Conservation (phyloP, 2,888 invertebrate genomes). For the Pteria penguin region DNA sequence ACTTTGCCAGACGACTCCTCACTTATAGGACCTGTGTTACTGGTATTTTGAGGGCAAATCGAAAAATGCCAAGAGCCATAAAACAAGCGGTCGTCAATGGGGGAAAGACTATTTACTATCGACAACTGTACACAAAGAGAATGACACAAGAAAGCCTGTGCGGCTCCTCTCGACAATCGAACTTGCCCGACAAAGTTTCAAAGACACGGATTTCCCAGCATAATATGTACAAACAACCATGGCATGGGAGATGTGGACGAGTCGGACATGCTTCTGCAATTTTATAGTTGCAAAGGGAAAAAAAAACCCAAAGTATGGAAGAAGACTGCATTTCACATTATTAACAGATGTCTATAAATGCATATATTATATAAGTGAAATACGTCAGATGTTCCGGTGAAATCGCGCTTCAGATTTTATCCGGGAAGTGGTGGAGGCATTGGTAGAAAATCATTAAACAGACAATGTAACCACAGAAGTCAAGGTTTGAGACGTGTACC, state of each 20-base stretch:
- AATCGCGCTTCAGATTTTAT: too few relatives aligned
- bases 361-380: too few relatives aligned
- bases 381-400: too few relatives aligned
- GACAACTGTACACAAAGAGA: not conserved
- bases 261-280: not conserved
- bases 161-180: not conserved
- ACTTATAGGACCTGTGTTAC: not conserved
- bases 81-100: not conserved
- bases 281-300: slow-evolving; percentile 5
- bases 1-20: not conserved
- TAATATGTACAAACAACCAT: not conserved
- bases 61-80: slow-evolving; percentile 5
- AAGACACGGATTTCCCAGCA: not conserved
- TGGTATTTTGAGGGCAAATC: slow-evolving; percentile 13
- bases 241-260: not conserved
- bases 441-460: too few relatives aligned
- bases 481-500: too few relatives aligned
- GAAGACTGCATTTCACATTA: not conserved
- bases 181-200: too few relatives aligned
- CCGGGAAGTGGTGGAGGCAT: too few relatives aligned
- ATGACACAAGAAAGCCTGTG: slow-evolving; percentile 2
- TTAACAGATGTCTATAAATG: not conserved
- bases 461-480: too few relatives aligned
- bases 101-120: not conserved
- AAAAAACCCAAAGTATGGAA: slow-evolving; percentile 19